Base-by-base conservation (phyloP, 2,797 vertebrate species). In the Channallabes apus region DNA sequence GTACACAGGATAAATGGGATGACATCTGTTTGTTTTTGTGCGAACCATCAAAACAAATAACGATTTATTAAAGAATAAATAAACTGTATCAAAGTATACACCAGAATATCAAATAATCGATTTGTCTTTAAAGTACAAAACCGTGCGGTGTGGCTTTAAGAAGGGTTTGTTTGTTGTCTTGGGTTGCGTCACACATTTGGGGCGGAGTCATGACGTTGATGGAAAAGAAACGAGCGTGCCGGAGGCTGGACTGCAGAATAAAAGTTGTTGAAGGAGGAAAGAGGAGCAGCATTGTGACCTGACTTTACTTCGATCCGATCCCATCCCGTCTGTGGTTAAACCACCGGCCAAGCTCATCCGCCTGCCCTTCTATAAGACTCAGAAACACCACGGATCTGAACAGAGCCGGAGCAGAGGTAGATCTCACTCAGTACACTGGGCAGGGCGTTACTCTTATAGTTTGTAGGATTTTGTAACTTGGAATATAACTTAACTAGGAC, bases 191-290 rank as follows among this genome's bases (percentile, higher is more conserved):
- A 88, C 93, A 91, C 92, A 4, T 15, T 24, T 88, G 78, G 65
- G 88, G 92, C 82, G 93, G 93, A 91, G 91, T 83, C 88, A 89
- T 59, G 93, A 93, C 91, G 92, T 93, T 88, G 88, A 88, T 89
- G 88, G 91, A 91, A 86, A 91, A 88, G 86, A 94, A 90, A 90
- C 90, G 86, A 79, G 89, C 86, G 89, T 80, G 89, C 88, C 29
- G 35, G 61, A 82, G 65, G 6, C 38, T 73, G 59, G 22, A 59
- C 18, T 17, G 35, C 80, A 95, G 93, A 91, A 94, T 94, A 93
- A 92, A 94, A 92, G 89, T 86, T 87, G 92, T 82, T 81, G 88
- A 68, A 54, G 88, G 90, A 78, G 88, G 69, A 93, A 90, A 72
- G 76, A 62, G 84, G 67, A 71, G 24, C 68, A 1, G 24, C 61